Base-by-base conservation (phyloP, 2,113 vertebrate species). In the Vidua chalybeata region DNA sequence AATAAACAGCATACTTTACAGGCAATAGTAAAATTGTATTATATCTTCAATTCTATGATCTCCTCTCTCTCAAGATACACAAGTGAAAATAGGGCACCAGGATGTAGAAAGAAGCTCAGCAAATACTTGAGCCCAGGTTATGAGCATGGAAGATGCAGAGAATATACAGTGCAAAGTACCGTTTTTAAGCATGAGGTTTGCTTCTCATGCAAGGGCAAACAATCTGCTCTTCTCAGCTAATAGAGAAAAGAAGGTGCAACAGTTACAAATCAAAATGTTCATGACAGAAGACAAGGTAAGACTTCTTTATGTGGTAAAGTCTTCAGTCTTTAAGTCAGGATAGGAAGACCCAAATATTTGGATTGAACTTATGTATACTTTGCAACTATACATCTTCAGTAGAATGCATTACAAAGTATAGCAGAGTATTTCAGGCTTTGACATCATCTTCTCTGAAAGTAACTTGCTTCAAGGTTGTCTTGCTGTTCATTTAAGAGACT, bases 181-280 rank as follows among this genome's bases (percentile, higher is more conserved):
- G 23, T 12, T 72, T 63, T 11, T 2, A 19, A 49, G 33, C 24
- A 56, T 19, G 24, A 84, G 19, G 19, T 59, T 48, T 81, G 24
- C 39, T 62, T 76, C 23, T 61, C 26, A 28, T 0, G 0, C 6
- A 15, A 62, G 22, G 15, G 49, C 39, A 78, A 84, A 72, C 22
- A 20, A 79, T 15, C 24, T 48, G 8, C 46, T 30, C 48, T 63
- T 67, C 39, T 77, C 7, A 3, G 56, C 27, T 45, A 43, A 64
- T 1, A 7, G 2, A 68, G 35, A 68, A 89, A 63, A 31, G 6
- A 83, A 69, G 0, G 5, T n/a, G 16, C 39, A 80, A 55, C 0
- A 3, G 30, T 58, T 51, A 80, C 0, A 15, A 63, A 64, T 24
- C 27, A 74, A 71, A 87, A 28, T 2, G 30, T 48, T 81, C 39